Percentiles rank a stretch among this genome's conserved stretches.
Conservation (phyloP, 2,113 vertebrate species). For the Colaptes auratus region DNA sequence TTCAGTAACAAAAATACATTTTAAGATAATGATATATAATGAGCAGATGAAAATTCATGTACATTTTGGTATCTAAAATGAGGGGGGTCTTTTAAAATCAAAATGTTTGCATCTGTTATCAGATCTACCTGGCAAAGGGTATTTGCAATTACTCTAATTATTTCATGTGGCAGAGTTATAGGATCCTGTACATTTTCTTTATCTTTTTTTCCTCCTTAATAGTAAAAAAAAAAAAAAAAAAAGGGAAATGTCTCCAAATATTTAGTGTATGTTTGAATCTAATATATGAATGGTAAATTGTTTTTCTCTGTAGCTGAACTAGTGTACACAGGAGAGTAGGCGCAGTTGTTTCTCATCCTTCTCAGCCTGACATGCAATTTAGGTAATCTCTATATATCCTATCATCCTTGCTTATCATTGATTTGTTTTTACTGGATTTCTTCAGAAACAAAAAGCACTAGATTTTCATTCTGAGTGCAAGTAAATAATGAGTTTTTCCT, state of each 20-base stretch:
- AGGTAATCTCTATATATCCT: neutral
- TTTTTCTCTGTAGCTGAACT: neutral
- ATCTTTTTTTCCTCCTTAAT: neutral
- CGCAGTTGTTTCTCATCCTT: neutral
- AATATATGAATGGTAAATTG: neutral
- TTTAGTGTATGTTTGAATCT: neutral
- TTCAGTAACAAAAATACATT: neutral
- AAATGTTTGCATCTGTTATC: neutral
- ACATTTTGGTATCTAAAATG: neutral
- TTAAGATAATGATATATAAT: neutral
- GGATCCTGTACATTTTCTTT: neutral
- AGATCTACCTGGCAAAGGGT: neutral
- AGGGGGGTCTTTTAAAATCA: neutral
- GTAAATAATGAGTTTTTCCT: neutral
- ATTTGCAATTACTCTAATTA: neutral
- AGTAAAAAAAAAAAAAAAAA: neutral
- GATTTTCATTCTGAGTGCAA: neutral
- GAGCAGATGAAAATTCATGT: neutral
- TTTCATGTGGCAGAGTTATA: neutral
- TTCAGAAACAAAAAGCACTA: neutral
- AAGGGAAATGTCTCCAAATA: neutral
- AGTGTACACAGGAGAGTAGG: neutral
- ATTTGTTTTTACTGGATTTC: conserved; percentile 16
- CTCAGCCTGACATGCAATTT: neutral
- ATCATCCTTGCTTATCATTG: neutral